Base-by-base conservation (phyloP, 2,797 vertebrate genomes). In the Tarsius wallacei region DNA sequence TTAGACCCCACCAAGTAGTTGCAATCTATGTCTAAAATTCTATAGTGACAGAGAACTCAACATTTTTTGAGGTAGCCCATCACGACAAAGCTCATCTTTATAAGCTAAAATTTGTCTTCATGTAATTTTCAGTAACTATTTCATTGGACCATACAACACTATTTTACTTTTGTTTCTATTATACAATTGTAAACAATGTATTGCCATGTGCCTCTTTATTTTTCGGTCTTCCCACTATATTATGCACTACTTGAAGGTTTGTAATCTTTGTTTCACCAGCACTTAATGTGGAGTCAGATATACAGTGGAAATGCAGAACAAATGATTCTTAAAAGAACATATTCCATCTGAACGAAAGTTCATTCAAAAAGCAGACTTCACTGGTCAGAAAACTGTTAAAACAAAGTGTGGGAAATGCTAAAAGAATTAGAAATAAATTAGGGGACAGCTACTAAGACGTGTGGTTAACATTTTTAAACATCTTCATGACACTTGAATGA, bases 1-100 rank as follows among this genome's bases (percentile, higher is more conserved):
- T 49, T 77, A 88, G 31, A 66, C 66, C 63, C 71, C 66, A 81
- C 36, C 61, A 81, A 88, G 13, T 96, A n/a, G 24, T 57, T 88
- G 12, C 55, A 33, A 13, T 55, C 36, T 73, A 17, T 42, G 26
- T 59, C 42, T 87, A 26, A 84, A 95, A 93, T 85, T 1, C 16
- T 63, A 17, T 26, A 84, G 51, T 51, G 21, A 71, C 21, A 64
- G 36, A 73, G 53, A 82, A 71, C 7, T 5, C 24, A 64, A 2
- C 3, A 0, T 36, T 26, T 80, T 28, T 53, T 59, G 33, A 83
- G 36, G 5, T 10, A 81, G 14, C 3, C 24, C 26, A 91, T 81
- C 16, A 66, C 14, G 16, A 28, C 6, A 47, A 53, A 31, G 10
- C 76, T 91, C 26, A 68, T 47, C 42, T 84, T 47, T 66, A 36